Percentiles rank a stretch among this genome's conserved stretches.
Conservation (phyloP, 2,113 vertebrate species). For the Ramphastos sulfuratus region DNA sequence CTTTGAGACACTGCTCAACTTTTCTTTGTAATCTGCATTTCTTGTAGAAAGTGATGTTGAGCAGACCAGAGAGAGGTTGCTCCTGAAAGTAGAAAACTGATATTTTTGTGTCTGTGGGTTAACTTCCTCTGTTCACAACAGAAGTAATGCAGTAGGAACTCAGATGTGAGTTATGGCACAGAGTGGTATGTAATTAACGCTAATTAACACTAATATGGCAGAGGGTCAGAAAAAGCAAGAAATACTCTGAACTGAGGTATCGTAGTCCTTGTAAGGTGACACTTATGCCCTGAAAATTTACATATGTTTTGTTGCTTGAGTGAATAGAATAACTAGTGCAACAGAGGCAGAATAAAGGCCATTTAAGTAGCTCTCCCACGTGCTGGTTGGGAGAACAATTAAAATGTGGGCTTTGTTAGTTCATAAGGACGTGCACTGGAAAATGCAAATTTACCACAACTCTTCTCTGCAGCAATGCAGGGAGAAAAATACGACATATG, state of each 20-base stretch:
- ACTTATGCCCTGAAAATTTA: neutral
- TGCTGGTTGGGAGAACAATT: neutral
- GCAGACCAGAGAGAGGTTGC: neutral
- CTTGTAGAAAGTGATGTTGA: neutral
- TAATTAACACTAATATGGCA: neutral
- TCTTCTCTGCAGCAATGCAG: neutral
- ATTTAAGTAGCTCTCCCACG: neutral
- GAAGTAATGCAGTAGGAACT: neutral
- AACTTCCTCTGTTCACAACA: neutral
- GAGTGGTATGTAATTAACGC: neutral
- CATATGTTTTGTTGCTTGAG: neutral
- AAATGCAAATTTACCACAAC: neutral
- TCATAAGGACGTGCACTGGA: neutral
- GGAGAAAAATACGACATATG: neutral
- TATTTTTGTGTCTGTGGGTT: neutral
- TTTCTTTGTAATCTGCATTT: neutral
- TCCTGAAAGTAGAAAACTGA: neutral
- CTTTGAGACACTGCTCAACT: neutral
- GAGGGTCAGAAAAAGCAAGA: neutral
- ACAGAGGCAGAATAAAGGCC: neutral
- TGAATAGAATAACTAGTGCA: neutral
- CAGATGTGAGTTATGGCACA: neutral
- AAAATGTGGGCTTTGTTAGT: neutral
- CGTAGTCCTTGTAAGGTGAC: neutral
- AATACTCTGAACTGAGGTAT: neutral